These are phyloP conservation scores for Ditula angustiorana DNA, from an alignment of 2,888 invertebrate species.

Conservation along the genomic window DNA sequence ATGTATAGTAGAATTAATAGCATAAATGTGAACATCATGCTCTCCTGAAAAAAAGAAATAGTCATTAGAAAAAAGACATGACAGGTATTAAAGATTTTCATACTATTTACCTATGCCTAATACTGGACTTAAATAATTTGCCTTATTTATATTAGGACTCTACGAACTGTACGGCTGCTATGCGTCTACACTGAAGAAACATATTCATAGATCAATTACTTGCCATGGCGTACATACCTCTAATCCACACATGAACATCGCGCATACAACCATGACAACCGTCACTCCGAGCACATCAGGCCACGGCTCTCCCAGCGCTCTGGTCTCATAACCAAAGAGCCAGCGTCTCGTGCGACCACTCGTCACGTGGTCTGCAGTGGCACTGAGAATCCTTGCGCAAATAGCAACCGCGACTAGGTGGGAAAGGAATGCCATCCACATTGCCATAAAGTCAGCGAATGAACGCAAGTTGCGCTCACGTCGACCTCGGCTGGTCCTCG, in stretches of 20 bases:
- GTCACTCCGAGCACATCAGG: conserved; percentile 87
- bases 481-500: conserved; percentile 69
- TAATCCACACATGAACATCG: conserved; percentile 87
- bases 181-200: no score
- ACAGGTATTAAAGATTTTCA: neutral
- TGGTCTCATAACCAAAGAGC: conserved; percentile 86
- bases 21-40: conserved; percentile 80
- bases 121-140: no score
- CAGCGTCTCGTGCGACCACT: conserved; percentile 85
- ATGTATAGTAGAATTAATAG: conserved; percentile 72
- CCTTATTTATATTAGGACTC: no score
- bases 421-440: conserved; percentile 86
- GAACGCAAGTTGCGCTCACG: conserved; percentile 79
- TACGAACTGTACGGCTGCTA: no score
- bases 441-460: conserved; percentile 83
- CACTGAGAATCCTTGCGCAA: conserved; percentile 86
- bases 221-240: conserved; percentile 70
- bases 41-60: conserved; percentile 68
- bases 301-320: conserved; percentile 86
- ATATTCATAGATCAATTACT: no score
- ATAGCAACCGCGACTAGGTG: conserved; percentile 86
- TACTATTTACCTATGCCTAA: no score
- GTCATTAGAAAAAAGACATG: neutral
- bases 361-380: conserved; percentile 87
- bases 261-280: conserved; percentile 85